phyloP scores from a whole-genome alignment of 2,113 vertebrate species.

The Heterocephalus glaber region DNA sequence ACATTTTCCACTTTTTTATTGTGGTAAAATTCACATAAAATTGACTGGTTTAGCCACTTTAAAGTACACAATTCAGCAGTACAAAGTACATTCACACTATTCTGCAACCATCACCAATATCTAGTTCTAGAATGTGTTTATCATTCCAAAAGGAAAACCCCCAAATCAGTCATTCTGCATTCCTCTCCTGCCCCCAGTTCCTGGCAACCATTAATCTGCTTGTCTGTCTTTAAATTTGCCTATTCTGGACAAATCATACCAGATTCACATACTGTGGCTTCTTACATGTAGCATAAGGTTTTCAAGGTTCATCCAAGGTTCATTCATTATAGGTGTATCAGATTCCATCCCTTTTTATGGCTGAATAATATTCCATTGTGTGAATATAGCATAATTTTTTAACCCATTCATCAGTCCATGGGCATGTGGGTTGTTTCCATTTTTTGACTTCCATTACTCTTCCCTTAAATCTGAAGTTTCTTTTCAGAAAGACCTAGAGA shows the following conservation, averaged over 20 bases:
- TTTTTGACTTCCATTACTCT: neutral
- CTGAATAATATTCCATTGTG: neutral
- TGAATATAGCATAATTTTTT: neutral
- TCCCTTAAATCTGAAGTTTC: slow-evolving; percentile 9
- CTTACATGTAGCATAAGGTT: neutral
- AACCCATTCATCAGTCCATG: neutral
- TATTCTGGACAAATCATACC: neutral
- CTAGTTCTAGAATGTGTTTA: neutral
- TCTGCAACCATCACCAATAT: neutral
- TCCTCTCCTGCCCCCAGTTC: neutral
- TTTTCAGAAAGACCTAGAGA: neutral
- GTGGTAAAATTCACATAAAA: neutral
- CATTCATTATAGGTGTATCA: neutral
- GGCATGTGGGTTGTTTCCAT: neutral
- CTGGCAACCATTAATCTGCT: neutral
- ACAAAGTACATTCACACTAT: neutral
- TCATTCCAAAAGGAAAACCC: neutral
- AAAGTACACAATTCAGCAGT: neutral
- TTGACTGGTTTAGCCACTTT: neutral
- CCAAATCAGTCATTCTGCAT: neutral
- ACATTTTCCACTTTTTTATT: neutral
- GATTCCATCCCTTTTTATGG: neutral
- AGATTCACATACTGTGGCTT: neutral
- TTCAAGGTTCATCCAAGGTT: neutral
- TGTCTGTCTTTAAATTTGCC: neutral